phyloP scores from a whole-genome alignment of 2,113 vertebrate species.

The Puffinus mauretanicus region DNA sequence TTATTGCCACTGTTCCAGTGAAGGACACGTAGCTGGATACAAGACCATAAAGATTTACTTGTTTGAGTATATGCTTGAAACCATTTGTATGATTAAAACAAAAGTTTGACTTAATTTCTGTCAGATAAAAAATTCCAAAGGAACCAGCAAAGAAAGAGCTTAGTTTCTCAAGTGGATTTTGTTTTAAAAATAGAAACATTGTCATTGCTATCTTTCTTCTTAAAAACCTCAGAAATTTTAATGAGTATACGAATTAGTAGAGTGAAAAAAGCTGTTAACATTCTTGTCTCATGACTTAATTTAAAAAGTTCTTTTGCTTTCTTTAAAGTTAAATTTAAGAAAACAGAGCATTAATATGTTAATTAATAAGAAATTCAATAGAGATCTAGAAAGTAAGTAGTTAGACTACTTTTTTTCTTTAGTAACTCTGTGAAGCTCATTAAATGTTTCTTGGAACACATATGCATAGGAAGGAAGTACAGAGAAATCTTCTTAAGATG shows the following conservation, averaged over 20 bases:
- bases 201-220: constrained; percentile 62
- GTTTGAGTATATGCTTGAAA: not conserved
- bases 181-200: constrained; percentile 65
- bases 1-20: not conserved
- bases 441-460: constrained; percentile 69
- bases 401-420: constrained; percentile 64
- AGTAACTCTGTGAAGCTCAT: constrained; percentile 70
- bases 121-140: constrained; percentile 1
- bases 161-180: constrained; percentile 53
- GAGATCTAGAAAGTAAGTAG: constrained; percentile 69
- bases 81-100: not conserved
- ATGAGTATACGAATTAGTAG: constrained; percentile 55
- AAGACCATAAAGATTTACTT: not conserved
- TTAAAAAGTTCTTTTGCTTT: constrained; percentile 75
- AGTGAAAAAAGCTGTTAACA: constrained; percentile 68
- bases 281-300: constrained; percentile 72
- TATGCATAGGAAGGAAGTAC: constrained; percentile 9
- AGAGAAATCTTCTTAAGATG: constrained; percentile 47
- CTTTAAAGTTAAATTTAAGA: constrained; percentile 74
- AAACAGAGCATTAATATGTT: constrained; percentile 76
- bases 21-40: fast-evolving
- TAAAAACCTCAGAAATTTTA: constrained; percentile 56
- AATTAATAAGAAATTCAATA: constrained; percentile 76
- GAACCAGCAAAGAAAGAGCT: not conserved
- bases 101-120: not conserved